These are phyloP conservation scores for Ganaspis brasiliensis DNA, from an alignment of 2,888 invertebrate species.

Conservation along the genomic window DNA sequence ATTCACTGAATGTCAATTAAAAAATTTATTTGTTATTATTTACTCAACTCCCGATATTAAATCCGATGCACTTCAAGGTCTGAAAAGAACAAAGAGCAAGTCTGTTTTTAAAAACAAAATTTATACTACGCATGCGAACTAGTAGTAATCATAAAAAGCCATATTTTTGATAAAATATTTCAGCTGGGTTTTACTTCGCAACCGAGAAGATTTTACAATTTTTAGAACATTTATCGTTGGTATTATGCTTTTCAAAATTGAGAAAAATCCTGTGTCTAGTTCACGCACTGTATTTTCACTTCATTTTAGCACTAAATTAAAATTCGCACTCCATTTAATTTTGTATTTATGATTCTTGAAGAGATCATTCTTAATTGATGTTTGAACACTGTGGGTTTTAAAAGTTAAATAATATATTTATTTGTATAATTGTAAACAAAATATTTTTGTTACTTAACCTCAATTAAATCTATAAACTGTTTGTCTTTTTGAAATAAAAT, in stretches of 20 bases:
- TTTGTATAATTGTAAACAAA: too few species aligned
- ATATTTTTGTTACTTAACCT: too few species aligned
- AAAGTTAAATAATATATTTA: too few species aligned
- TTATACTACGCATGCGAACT: conserved; percentile 15
- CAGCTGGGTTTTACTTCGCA: neutral
- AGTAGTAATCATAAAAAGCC: conserved; percentile 4
- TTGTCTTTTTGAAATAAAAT: too few species aligned
- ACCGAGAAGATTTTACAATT: neutral
- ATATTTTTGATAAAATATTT: neutral
- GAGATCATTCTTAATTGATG: too few species aligned
- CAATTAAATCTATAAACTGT: too few species aligned
- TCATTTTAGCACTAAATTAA: too few species aligned
- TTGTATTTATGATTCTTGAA: too few species aligned
- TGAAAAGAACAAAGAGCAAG: conserved; percentile 9
- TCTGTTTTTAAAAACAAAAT: conserved; percentile 18
- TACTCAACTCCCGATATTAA: neutral
- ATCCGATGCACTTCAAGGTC: neutral
- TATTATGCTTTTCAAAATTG: neutral
- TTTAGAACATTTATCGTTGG: neutral
- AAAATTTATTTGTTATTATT: neutral
- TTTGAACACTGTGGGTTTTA: too few species aligned
- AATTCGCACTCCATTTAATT: too few species aligned
- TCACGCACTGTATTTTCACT: too few species aligned
- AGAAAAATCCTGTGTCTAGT: too few species aligned
- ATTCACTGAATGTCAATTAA: neutral